Conservation (phyloP, 2,888 invertebrate species). For the Trachelus iudaicus region DNA sequence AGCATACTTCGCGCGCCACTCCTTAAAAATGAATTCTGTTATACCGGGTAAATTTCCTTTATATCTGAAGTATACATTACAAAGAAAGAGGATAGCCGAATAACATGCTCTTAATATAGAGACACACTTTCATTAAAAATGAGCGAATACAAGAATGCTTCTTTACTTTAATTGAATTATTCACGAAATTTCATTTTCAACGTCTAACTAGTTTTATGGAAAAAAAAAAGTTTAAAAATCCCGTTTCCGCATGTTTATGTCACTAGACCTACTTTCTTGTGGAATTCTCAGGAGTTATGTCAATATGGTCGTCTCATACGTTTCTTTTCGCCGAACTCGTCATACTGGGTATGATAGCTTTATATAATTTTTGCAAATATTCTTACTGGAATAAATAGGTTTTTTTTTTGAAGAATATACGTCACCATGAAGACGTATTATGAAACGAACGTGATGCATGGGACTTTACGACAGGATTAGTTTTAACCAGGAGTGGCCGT, state of each 20-base stretch:
- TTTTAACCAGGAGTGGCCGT: not conserved
- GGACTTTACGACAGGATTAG: not conserved
- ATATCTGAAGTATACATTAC: not conserved
- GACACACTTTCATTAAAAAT: not conserved
- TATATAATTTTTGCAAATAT: not conserved
- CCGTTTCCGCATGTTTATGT: not conserved
- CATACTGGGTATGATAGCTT: not conserved
- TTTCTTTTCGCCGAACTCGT: not conserved
- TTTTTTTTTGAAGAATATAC: not conserved
- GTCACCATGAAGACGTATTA: not conserved
- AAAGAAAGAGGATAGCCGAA: not conserved
- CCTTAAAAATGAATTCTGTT: not conserved
- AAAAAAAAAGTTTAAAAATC: not conserved
- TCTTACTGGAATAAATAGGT: not conserved
- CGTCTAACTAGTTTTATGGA: not conserved
- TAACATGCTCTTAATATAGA: not conserved
- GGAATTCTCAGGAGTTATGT: not conserved
- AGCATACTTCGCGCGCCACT: not conserved
- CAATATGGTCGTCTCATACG: not conserved
- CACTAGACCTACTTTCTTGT: not conserved
- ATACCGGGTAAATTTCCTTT: not conserved
- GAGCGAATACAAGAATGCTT: not conserved
- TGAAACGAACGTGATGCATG: not conserved
- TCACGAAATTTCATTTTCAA: not conserved
- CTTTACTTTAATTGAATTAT: not conserved